Percentiles rank a stretch among this genome's conserved stretches.
Evolutionary conservation across 1,140 invertebrate species (phyloP).

Genomic region (Drosophila kohkoa): DNA sequence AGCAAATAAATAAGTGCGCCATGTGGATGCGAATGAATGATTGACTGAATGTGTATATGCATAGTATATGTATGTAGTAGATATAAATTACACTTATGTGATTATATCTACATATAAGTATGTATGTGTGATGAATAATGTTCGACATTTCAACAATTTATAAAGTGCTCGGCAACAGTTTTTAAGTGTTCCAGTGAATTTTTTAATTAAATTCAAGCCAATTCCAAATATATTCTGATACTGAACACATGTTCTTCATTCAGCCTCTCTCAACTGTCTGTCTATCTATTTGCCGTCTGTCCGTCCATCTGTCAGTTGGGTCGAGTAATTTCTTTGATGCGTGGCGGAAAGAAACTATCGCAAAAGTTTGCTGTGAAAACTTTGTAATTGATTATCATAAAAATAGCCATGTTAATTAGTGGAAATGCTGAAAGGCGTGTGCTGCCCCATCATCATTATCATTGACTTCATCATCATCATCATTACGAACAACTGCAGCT

Average conservation of each 20-base stretch:
- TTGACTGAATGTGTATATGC: not conserved
- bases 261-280: constrained; percentile 36
- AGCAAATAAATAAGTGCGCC: constrained; percentile 63
- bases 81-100: constrained; percentile 1
- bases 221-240: constrained; percentile 51
- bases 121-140: constrained; percentile 11
- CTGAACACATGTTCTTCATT: constrained; percentile 61
- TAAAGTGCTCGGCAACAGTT: constrained; percentile 60
- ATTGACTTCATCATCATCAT: constrained; percentile 14
- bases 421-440: constrained; percentile 20
- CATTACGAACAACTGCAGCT: constrained; percentile 29
- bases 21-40: constrained; percentile 19
- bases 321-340: constrained; percentile 60
- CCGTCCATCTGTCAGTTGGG: constrained; percentile 35
- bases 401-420: constrained; percentile 74
- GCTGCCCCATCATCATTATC: constrained; percentile 15
- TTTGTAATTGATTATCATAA: constrained; percentile 79
- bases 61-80: not conserved
- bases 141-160: constrained; percentile 57
- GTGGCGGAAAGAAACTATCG: constrained; percentile 48
- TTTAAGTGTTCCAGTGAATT: constrained; percentile 60
- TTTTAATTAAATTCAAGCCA: constrained; percentile 59
- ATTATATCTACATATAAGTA: constrained; percentile 26
- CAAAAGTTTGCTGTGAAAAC: constrained; percentile 55
- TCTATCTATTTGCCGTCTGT: constrained; percentile 40